Conservation (phyloP, 2,797 vertebrate genomes). For the Calcarius lapponicus region DNA sequence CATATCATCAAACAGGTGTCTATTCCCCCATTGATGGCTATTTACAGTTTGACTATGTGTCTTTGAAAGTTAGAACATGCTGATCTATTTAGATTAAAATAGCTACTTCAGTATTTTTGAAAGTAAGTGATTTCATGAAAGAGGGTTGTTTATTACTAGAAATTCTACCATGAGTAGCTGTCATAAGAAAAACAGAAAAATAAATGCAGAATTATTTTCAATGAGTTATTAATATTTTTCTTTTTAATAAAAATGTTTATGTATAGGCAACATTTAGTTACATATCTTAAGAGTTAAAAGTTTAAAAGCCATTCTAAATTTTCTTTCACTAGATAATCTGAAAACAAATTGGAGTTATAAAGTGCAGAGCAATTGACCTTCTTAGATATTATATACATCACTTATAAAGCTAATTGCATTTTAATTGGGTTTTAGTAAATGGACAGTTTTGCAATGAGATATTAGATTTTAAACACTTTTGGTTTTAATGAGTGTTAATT, state of each 20-base stretch:
- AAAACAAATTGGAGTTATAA: constrained; percentile 19
- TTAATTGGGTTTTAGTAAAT: constrained; percentile 55
- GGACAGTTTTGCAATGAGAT: constrained; percentile 20
- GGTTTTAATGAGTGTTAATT: constrained; percentile 48
- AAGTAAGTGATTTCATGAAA: neutral
- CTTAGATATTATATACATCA: constrained; percentile 19
- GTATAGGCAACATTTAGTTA: neutral
- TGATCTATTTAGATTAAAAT: neutral
- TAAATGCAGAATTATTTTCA: neutral
- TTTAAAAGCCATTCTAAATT: neutral
- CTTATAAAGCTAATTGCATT: constrained; percentile 53
- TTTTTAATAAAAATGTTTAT: neutral
- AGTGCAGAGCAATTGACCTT: constrained; percentile 29
- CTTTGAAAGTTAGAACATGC: neutral
- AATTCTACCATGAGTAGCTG: neutral
- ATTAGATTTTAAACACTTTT: constrained; percentile 55
- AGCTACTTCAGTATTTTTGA: neutral
- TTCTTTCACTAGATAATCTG: neutral
- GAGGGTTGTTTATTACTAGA: neutral
- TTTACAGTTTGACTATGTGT: neutral
- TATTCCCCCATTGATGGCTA: neutral
- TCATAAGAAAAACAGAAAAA: neutral
- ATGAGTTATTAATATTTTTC: neutral
- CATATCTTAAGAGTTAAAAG: neutral
- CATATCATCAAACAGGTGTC: neutral